Evolutionary conservation across 2,888 invertebrate species (phyloP).

Genomic region (Noctua janthe): DNA sequence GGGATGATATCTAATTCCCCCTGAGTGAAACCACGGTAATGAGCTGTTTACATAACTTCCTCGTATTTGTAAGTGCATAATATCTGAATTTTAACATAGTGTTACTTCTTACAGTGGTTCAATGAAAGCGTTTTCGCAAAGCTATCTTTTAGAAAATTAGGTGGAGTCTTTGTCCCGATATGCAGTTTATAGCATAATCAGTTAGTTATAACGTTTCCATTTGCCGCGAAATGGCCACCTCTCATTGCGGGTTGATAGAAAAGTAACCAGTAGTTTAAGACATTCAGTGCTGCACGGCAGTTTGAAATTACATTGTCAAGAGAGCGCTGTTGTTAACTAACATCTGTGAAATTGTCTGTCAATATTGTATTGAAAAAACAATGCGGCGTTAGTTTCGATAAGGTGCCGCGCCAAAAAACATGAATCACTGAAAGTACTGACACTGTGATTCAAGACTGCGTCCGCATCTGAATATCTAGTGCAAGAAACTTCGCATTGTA

Average conservation of each 20-base stretch:
- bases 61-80: conserved; percentile 47
- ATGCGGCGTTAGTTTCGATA: neutral
- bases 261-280: neutral
- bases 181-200: neutral
- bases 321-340: neutral
- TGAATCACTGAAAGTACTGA: neutral
- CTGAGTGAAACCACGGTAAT: conserved; percentile 47
- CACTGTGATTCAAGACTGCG: conserved; percentile 19
- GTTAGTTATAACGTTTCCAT: neutral
- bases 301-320: neutral
- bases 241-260: neutral
- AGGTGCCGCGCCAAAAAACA: neutral
- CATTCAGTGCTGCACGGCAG: neutral
- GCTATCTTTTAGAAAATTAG: no score
- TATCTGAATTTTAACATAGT: conserved; percentile 19
- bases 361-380: neutral
- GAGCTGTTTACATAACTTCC: conserved; percentile 52
- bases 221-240: neutral
- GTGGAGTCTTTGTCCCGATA: no score
- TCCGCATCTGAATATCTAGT: conserved; percentile 45
- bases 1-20: conserved; percentile 54
- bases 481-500: conserved; percentile 56
- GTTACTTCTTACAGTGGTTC: neutral
- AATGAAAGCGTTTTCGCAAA: neutral
- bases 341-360: neutral